A percentile compares a stretch with the other conserved stretches of the same genome.
Evolutionary conservation across 2,797 vertebrate genomes (phyloP).

Genomic region (Cheirogaleus major): DNA sequence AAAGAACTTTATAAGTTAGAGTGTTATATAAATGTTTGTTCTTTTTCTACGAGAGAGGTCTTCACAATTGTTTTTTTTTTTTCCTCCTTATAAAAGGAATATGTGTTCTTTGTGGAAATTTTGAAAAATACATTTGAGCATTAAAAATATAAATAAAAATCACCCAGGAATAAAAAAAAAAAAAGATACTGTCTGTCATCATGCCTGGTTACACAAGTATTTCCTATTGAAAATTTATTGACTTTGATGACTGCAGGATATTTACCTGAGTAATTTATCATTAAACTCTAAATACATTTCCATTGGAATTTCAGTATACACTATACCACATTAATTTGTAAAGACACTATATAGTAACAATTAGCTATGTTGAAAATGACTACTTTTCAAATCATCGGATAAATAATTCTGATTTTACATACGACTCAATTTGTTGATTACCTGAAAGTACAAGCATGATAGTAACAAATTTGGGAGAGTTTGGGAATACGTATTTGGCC

Average conservation of each 20-base stretch:
- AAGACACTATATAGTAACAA: background rate
- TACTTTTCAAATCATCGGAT: background rate
- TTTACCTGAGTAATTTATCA: background rate
- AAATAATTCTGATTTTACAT: background rate
- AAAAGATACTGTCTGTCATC: background rate
- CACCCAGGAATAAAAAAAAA: background rate
- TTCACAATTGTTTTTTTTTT: background rate
- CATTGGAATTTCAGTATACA: background rate
- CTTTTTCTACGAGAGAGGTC: constrained; percentile 8
- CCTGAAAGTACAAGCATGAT: background rate
- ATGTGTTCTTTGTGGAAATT: background rate
- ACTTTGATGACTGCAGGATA: background rate
- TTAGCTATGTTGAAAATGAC: background rate
- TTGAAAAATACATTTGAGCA: background rate
- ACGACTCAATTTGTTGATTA: background rate
- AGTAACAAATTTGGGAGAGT: background rate
- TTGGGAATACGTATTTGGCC: background rate
- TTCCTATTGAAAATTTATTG: background rate
- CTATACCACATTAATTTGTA: background rate
- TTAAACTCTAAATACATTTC: background rate
- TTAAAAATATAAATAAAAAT: background rate
- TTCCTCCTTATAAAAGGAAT: background rate
- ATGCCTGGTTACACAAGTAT: background rate
- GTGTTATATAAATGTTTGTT: background rate
- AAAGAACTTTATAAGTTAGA: background rate